Base-by-base conservation (phyloP, 2,888 invertebrate species). In the Lepetodrilus schrolli region DNA sequence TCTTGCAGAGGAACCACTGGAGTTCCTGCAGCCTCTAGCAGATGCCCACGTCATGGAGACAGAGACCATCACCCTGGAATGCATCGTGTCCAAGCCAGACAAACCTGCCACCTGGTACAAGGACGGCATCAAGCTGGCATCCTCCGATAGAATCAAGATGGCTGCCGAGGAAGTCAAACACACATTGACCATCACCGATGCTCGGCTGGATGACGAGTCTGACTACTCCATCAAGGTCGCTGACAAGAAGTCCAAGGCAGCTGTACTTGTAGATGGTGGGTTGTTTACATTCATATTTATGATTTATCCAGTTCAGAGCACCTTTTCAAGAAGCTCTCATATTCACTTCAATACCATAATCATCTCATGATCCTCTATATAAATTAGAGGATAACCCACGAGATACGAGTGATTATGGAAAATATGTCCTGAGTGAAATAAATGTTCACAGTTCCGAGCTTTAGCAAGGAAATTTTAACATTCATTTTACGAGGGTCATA, bases 81-180 rank as follows among this genome's bases (percentile, higher is more conserved):
- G 86, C 77, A 84, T 84, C 10, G 83, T 88, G 13, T 86, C 88
- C 69, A 86, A 87, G 74, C 85, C 88, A n/a, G 81, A 84, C 66
- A 82, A 84, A 20, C 73, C 75, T 2, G 87, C 84, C 49, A 84
- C 82, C 20, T 90, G 90, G 90, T 84, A 83, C 72, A 88, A 88
- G 78, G 86, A 88, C 73, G 87, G 86, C 20, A 94, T 94, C 83
- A 95, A 96, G 91, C 92, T 97, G 1, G 95, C 94, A 84, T 95
- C 95, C 58, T 95, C 95, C 95, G 96, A 84, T 51, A 81, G 96
- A 89, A 96, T 90, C 93, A 95, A 80, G 86, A 93, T 96, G 17
- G 94, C 95, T 71, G 95, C 95, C 87, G 87, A 86, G 50, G 87
- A 85, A 48, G 78, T 72, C 10, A 49, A 68, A 8, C 88, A 89